phyloP scores from a whole-genome alignment of 2,888 invertebrate genomes.

The Steinernema scapterisci region DNA sequence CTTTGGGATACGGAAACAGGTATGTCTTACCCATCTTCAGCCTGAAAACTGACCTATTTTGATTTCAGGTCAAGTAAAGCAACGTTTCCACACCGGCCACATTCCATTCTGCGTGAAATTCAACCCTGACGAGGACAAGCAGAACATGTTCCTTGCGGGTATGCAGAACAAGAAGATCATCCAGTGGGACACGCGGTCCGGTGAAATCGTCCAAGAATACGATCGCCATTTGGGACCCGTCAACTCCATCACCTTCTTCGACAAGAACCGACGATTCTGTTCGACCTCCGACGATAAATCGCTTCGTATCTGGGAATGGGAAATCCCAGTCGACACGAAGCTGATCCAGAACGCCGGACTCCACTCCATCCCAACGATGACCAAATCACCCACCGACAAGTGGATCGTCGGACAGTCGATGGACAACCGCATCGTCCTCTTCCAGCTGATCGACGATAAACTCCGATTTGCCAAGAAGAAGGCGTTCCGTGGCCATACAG shows the following conservation, averaged over 20 bases:
- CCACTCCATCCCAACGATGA: constrained; percentile 98
- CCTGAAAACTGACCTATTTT: constrained; percentile 86
- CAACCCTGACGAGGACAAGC: constrained; percentile 94
- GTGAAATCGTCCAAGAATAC: constrained; percentile 93
- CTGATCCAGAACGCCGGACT: constrained; percentile 98
- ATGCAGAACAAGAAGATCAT: constrained; percentile 99
- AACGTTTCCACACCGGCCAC: constrained; percentile 88
- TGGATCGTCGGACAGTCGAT: constrained; percentile 99
- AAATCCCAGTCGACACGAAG: constrained; percentile 89
- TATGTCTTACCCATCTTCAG: constrained; percentile 77
- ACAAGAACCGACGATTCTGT: constrained; percentile 94
- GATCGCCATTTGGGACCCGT: constrained; percentile 98
- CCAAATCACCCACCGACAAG: constrained; percentile 90
- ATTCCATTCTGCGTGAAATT: constrained; percentile 98
- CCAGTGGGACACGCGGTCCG: constrained; percentile 95
- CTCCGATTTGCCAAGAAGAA: constrained; percentile 98
- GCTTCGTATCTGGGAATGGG: constrained; percentile 98
- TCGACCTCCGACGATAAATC: constrained; percentile 99
- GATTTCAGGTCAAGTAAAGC: constrained; percentile 70
- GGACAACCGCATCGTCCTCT: constrained; percentile 98
- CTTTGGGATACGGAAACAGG: constrained; percentile 99
- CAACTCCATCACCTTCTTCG: constrained; percentile 97
- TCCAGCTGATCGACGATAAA: constrained; percentile 87
- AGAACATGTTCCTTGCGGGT: constrained; percentile 90
- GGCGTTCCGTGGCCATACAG: constrained; percentile 96